Percentiles rank a stretch among this genome's conserved stretches.
Conservation (phyloP, 1,140 invertebrate genomes). For the Ips nitidus region DNA sequence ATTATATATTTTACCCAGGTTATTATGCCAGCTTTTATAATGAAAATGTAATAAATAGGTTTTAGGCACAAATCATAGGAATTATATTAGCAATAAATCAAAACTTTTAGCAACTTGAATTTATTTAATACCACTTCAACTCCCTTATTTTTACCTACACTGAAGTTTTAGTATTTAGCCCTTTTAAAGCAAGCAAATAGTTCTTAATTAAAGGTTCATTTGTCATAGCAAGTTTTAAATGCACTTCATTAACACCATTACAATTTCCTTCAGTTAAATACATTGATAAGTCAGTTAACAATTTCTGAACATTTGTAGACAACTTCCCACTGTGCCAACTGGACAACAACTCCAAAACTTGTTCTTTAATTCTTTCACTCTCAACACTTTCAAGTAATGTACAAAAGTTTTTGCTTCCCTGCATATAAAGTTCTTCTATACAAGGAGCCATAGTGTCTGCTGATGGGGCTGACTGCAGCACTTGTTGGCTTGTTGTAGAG, state of each 20-base stretch:
- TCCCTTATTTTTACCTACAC: neutral
- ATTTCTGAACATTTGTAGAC: conserved; percentile 29
- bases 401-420: conserved; percentile 29
- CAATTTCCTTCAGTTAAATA: conserved; percentile 24
- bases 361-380: conserved; percentile 21
- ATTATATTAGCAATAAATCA: conserved; percentile 21
- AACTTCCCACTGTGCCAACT: conserved; percentile 35
- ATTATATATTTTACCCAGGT: conserved; percentile 26
- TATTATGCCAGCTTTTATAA: conserved; percentile 26
- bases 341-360: conserved; percentile 28
- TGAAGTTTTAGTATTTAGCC: no score
- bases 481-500: neutral
- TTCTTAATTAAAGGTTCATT: conserved; percentile 11
- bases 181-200: conserved; percentile 11
- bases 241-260: conserved; percentile 26
- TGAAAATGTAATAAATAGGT: neutral
- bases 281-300: conserved; percentile 22
- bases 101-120: conserved; percentile 6
- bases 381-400: conserved; percentile 18
- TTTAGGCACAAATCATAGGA: conserved; percentile 7
- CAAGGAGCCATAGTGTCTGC: conserved; percentile 13
- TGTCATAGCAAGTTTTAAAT: conserved; percentile 33
- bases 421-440: conserved; percentile 24
- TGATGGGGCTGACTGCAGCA: neutral
- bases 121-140: conserved; percentile 3